Conservation (phyloP, 2,797 vertebrate species). For the Zalophus californianus region DNA sequence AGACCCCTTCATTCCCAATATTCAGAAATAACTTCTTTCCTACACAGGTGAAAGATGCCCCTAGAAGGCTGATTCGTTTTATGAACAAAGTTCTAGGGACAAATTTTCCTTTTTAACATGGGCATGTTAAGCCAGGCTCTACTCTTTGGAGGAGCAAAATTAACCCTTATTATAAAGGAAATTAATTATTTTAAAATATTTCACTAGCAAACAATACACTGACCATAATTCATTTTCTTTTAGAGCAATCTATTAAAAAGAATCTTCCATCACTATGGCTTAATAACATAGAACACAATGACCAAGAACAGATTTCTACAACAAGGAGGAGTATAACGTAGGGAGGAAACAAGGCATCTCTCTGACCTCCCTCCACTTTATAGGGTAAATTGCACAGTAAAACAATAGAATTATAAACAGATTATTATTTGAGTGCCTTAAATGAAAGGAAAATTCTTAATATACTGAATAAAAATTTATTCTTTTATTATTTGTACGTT, state of each 20-base stretch:
- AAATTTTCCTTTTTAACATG: background rate
- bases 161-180: background rate
- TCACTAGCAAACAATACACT: background rate
- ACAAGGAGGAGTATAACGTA: background rate
- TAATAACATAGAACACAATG: background rate
- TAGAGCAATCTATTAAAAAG: slow-evolving; percentile 17
- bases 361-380: background rate
- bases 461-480: background rate
- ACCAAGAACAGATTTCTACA: background rate
- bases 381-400: background rate
- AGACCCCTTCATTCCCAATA: background rate
- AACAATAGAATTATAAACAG: slow-evolving; percentile 21
- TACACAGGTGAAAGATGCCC: background rate
- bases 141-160: slow-evolving; percentile 30
- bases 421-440: background rate
- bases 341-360: background rate
- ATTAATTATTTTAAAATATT: slow-evolving; percentile 46
- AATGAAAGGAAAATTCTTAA: slow-evolving; percentile 27
- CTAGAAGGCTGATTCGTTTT: background rate
- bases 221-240: slow-evolving; percentile 6
- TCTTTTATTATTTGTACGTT: slow-evolving; percentile 1
- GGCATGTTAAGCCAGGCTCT: background rate
- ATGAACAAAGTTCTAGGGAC: background rate
- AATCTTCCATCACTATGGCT: background rate
- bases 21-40: background rate